Conservation (phyloP, 1,140 invertebrate species). For the Mamestra configurata region DNA sequence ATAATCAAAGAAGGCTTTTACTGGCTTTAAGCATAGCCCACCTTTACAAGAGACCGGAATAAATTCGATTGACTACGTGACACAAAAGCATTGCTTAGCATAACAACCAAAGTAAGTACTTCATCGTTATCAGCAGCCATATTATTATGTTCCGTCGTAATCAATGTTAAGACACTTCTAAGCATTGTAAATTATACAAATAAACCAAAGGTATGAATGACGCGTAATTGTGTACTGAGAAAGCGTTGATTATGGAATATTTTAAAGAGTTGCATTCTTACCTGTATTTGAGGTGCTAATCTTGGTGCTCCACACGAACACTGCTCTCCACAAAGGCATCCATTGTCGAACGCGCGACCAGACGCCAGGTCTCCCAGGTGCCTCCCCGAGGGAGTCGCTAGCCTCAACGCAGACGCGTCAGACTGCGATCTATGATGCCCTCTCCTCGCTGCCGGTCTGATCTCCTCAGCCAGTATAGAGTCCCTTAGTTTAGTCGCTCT, state of each 20-base stretch:
- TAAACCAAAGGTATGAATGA: background rate
- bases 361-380: constrained; percentile 97
- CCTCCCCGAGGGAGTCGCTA: constrained; percentile 88
- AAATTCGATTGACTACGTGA: background rate
- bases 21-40: background rate
- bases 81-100: constrained; percentile 10
- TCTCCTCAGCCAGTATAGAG: constrained; percentile 95
- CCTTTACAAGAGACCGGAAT: background rate
- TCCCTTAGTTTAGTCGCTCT: constrained; percentile 96
- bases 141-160: background rate
- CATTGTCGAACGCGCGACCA: constrained; percentile 98
- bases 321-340: constrained; percentile 93
- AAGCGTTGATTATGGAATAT: background rate
- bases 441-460: constrained; percentile 89
- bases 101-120: constrained; percentile 9
- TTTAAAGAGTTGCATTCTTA: constrained; percentile 49
- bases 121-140: constrained; percentile 29
- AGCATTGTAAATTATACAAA: constrained; percentile 15
- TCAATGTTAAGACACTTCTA: constrained; percentile 27
- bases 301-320: constrained; percentile 89
- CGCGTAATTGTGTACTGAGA: background rate
- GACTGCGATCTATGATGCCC: constrained; percentile 96
- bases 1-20: background rate
- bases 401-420: constrained; percentile 93
- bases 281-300: constrained; percentile 79